Percentiles rank a stretch among this genome's conserved stretches.
These are phyloP conservation scores for Hucho hucho DNA, from an alignment of 2,113 vertebrate species.

Conservation along the genomic window DNA sequence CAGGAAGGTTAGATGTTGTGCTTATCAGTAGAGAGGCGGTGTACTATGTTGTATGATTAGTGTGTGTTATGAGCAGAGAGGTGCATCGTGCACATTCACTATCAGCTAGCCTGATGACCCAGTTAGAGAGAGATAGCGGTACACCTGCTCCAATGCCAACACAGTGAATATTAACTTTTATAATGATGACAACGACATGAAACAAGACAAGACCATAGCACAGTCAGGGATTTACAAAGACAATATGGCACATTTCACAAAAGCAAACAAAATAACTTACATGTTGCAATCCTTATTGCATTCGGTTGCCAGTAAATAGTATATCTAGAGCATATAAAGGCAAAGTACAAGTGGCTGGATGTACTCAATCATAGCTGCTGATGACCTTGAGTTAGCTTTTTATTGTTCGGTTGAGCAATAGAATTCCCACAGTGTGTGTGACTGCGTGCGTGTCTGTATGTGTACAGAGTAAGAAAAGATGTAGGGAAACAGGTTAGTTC, in stretches of 20 bases:
- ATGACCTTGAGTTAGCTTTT: neutral
- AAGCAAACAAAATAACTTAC: neutral
- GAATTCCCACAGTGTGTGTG: conserved; percentile 37
- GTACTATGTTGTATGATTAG: neutral
- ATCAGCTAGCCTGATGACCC: neutral
- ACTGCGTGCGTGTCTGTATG: neutral
- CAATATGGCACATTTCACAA: neutral
- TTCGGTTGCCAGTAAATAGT: neutral
- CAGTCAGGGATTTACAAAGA: neutral
- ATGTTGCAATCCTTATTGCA: neutral
- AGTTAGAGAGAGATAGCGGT: neutral
- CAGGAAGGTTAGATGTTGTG: neutral
- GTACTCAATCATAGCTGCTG: no score
- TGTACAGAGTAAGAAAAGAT: no score
- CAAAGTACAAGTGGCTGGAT: neutral
- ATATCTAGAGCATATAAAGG: neutral
- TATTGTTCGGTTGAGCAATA: conserved; percentile 38
- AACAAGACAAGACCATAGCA: neutral
- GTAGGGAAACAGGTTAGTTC: no score
- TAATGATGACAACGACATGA: neutral
- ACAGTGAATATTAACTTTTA: conserved; percentile 7
- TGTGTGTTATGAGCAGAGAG: conserved; percentile 1
- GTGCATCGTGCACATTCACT: neutral
- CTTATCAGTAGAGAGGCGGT: neutral
- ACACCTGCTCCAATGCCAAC: neutral